Evolutionary conservation across 2,797 vertebrate genomes (phyloP), one percentile per base, ranked within the genome.

Genomic region (Vultur gryphus): DNA sequence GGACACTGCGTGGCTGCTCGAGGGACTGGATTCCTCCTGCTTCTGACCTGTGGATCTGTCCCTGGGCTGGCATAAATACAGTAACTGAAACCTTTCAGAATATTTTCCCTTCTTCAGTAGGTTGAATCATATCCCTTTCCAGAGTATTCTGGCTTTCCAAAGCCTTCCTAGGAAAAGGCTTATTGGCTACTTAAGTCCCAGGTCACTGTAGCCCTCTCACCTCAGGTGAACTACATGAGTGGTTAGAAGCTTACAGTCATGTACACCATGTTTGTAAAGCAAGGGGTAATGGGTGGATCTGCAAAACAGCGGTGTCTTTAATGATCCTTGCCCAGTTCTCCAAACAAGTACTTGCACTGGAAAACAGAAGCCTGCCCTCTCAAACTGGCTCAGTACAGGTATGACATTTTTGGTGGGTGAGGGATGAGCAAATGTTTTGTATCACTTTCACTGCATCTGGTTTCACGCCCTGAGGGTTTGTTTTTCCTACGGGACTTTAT

Each of bases 391-490:
- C 58, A 31, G 66, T 1, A 2, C 6, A n/a, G 25, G 29, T 3
- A 24, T 15, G 82, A 29, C 79, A 57, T 93, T 78, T 81, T 2
- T 25, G 69, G 88, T 82, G 81, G 92, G 73, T 13, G 89, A 72
- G 80, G 61, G 54, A 93, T 81, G 57, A 82, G 89, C 67, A 51
- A 11, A 59, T 0, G 23, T 6, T 75, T 17, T 33, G 61, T 93
- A 84, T 54, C 69, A 23, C 76, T 81, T 57, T 96, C 64, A 1
- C 61, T 54, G 37, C 29, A 0, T 3, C 90, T 77, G 95, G 90
- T 96, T 20, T 48, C 90, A 82, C 52, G 0, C 90, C 93, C 90
- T 87, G 6, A 77, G 72, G 11, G 33, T 35, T 94, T 91, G 93
- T 89, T 93, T 89, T 89, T 65, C 58, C 80, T 65, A 7, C 2